phyloP scores from a whole-genome alignment of 2,113 vertebrate species.

The Gnathonemus longibarbis region DNA sequence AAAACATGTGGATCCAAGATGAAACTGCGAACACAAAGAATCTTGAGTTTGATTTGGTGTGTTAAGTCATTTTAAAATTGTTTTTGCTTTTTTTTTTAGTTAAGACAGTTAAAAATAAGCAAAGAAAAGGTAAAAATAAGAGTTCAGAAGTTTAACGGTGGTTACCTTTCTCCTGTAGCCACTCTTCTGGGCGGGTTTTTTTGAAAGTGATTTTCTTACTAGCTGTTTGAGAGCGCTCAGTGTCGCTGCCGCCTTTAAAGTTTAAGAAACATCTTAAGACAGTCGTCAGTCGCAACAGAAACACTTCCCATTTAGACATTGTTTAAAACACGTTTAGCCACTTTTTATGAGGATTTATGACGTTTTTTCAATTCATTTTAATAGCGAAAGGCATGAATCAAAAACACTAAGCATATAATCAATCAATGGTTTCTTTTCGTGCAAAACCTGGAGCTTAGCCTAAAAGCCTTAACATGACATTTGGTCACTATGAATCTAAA shows the following conservation, averaged over 20 bases:
- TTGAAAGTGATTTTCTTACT: conserved; percentile 99
- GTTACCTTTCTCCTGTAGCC: conserved; percentile 99
- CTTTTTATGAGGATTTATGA: conserved; percentile 32
- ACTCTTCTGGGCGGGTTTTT: conserved; percentile 98
- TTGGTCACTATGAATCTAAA: not conserved
- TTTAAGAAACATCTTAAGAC: conserved; percentile 96
- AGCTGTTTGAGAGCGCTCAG: conserved; percentile 98
- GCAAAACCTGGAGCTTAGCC: not conserved
- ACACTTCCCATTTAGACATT: conserved; percentile 19
- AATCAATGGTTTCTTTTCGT: not conserved
- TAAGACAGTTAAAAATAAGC: not conserved
- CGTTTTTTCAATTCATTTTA: not conserved
- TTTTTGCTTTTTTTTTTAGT: conserved; percentile 32
- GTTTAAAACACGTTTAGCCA: conserved; percentile 11
- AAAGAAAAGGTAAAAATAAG: conserved; percentile 15
- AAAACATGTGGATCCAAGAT: not conserved
- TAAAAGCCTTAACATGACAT: not conserved
- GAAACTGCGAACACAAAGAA: conserved; percentile 52
- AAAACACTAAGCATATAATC: not conserved
- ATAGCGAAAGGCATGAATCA: conserved; percentile 31
- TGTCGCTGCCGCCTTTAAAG: conserved; percentile 99
- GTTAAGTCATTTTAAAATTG: conserved; percentile 52
- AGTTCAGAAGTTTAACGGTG: conserved; percentile 72
- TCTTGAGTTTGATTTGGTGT: not conserved
- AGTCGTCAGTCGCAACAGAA: conserved; percentile 40